phyloP scores from a whole-genome alignment of 2,888 invertebrate genomes.

The Cybosia mesomella region DNA sequence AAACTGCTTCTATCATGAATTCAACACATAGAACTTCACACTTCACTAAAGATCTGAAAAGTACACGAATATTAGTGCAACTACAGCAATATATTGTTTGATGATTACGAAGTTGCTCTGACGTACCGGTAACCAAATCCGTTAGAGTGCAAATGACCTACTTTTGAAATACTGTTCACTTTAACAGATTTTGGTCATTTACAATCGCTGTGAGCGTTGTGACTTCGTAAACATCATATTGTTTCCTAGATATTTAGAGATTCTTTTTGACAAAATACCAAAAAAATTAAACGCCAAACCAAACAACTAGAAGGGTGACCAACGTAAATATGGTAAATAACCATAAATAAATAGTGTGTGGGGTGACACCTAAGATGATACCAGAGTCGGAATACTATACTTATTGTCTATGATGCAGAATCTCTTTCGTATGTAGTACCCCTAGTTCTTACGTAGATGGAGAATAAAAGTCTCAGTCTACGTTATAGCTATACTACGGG shows the following conservation, averaged over 20 bases:
- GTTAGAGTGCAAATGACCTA: slow-evolving; percentile 68
- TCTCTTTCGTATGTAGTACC: too few species aligned
- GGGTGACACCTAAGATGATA: too few species aligned
- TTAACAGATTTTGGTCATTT: slow-evolving; percentile 50
- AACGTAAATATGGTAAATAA: slow-evolving; percentile 9
- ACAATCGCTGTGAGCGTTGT: slow-evolving; percentile 53
- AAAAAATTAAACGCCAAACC: slow-evolving; percentile 55
- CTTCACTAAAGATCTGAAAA: slow-evolving; percentile 65
- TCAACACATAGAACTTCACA: slow-evolving; percentile 54
- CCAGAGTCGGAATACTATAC: too few species aligned
- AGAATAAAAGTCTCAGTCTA: too few species aligned
- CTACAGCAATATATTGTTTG: slow-evolving; percentile 42
- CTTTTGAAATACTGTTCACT: slow-evolving; percentile 72
- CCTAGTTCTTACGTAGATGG: too few species aligned
- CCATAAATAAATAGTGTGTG: too few species aligned
- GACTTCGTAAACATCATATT: slow-evolving; percentile 61
- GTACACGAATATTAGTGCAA: slow-evolving; percentile 39
- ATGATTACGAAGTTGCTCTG: slow-evolving; percentile 63
- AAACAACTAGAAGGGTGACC: slow-evolving; percentile 42
- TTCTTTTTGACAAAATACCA: slow-evolving; percentile 61
- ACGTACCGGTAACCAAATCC: slow-evolving; percentile 86
- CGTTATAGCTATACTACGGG: too few species aligned
- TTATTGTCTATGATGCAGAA: too few species aligned
- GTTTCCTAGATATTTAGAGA: slow-evolving; percentile 73
- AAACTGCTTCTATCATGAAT: slow-evolving; percentile 66